Percentiles rank a stretch among this genome's conserved stretches.
Evolutionary conservation across 2,113 vertebrate species (phyloP).

Genomic region (Corvus moneduloides): DNA sequence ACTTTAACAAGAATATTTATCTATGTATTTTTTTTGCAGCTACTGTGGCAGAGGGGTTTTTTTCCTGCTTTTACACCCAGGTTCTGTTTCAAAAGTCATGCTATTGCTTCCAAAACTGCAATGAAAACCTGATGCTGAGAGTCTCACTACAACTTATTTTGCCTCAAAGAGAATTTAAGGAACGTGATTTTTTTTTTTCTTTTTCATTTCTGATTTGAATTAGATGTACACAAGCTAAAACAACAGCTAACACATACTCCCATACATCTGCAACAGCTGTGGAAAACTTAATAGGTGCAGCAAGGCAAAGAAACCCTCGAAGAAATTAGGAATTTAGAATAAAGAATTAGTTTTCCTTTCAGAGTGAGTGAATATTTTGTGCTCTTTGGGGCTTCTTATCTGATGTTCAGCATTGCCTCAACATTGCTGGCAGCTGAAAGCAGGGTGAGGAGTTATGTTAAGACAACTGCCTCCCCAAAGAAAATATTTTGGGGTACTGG

Average conservation of each 20-base stretch:
- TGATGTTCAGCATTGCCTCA: background rate
- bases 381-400: background rate
- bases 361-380: background rate
- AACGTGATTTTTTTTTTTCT: too few relatives aligned
- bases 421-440: background rate
- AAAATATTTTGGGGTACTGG: background rate
- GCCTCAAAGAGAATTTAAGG: background rate
- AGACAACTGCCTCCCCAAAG: background rate
- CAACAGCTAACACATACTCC: background rate
- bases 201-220: background rate
- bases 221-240: background rate
- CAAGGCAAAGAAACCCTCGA: background rate
- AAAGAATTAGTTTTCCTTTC: background rate
- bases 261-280: background rate
- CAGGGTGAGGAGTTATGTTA: background rate
- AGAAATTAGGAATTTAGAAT: background rate
- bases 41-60: accelerated
- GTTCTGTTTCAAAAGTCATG: background rate
- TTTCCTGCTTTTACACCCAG: background rate
- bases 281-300: background rate
- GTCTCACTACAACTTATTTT: background rate
- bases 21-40: background rate
- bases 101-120: background rate
- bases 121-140: background rate
- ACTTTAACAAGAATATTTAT: background rate